phyloP scores from a whole-genome alignment of 2,888 invertebrate genomes.

The Phorcus lineatus region DNA sequence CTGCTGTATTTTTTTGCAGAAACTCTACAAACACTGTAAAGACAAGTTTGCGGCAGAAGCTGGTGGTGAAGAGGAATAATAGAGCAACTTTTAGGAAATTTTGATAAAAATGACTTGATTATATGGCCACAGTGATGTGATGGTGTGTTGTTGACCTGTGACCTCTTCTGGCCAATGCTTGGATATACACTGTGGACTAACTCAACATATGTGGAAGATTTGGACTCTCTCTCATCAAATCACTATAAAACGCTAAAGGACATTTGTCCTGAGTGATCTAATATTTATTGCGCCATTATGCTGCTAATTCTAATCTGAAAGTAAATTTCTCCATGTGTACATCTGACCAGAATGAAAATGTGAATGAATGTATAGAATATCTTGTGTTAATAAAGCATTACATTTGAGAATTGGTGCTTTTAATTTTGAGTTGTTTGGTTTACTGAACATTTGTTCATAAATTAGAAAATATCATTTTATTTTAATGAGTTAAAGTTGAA shows the following conservation, averaged over 20 bases:
- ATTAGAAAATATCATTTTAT: too few relatives aligned
- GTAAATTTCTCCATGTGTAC: not conserved
- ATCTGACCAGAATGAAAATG: slow-evolving; percentile 5
- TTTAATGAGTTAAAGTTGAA: too few relatives aligned
- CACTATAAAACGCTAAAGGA: too few relatives aligned
- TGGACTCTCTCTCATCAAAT: too few relatives aligned
- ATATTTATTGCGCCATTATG: too few relatives aligned
- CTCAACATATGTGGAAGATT: not conserved
- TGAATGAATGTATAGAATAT: not conserved
- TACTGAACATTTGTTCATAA: too few relatives aligned
- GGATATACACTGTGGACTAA: not conserved
- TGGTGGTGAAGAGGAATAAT: slow-evolving; percentile 32
- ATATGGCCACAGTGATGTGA: not conserved
- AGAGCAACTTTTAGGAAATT: slow-evolving; percentile 17
- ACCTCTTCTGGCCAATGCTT: not conserved
- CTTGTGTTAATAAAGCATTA: too few relatives aligned
- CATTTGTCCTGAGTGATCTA: too few relatives aligned
- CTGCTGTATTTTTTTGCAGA: slow-evolving; percentile 32
- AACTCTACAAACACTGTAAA: slow-evolving; percentile 42
- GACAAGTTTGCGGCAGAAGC: slow-evolving; percentile 27
- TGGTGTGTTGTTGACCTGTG: not conserved
- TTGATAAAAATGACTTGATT: not conserved
- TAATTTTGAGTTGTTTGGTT: too few relatives aligned
- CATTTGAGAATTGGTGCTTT: too few relatives aligned
- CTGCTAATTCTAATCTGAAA: too few relatives aligned